Evolutionary conservation across 2,888 invertebrate species (phyloP).

Genomic region (Lapara coniferarum): DNA sequence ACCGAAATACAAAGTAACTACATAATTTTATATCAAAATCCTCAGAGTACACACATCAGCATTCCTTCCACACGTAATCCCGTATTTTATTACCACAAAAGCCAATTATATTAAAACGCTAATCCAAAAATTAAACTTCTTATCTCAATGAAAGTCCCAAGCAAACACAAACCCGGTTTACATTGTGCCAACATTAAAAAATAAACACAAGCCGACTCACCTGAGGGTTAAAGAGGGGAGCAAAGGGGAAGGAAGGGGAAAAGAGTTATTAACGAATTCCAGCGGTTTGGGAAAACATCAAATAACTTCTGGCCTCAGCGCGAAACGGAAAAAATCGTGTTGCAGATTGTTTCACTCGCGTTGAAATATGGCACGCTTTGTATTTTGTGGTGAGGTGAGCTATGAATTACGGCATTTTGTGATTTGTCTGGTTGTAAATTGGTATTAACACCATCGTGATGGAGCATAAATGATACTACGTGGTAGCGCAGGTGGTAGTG

Average conservation of each 20-base stretch:
- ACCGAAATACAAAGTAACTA: no score
- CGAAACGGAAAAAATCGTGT: conserved; percentile 27
- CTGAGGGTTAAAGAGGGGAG: conserved; percentile 27
- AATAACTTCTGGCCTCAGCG: conserved; percentile 35
- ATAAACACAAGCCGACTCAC: conserved; percentile 23
- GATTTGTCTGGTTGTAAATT: background rate
- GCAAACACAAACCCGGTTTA: conserved; percentile 12
- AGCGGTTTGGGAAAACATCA: conserved; percentile 35
- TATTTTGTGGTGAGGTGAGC: background rate
- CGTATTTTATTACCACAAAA: background rate
- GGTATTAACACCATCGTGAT: background rate
- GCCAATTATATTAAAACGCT: conserved; percentile 21
- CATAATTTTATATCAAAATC: background rate
- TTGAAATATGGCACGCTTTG: conserved; percentile 22
- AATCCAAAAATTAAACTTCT: conserved; percentile 18
- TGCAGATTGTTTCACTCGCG: conserved; percentile 30
- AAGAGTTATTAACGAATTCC: conserved; percentile 41
- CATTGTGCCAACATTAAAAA: conserved; percentile 25
- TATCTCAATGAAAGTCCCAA: conserved; percentile 15
- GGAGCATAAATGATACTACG: no score
- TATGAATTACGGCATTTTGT: background rate
- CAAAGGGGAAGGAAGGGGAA: conserved; percentile 30
- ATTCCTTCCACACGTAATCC: background rate
- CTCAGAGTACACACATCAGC: background rate
- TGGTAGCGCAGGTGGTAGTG: no score